Evolutionary conservation across 2,113 vertebrate genomes (phyloP), one percentile per base, ranked within the genome.

Genomic region (Thomomys bottae): DNA sequence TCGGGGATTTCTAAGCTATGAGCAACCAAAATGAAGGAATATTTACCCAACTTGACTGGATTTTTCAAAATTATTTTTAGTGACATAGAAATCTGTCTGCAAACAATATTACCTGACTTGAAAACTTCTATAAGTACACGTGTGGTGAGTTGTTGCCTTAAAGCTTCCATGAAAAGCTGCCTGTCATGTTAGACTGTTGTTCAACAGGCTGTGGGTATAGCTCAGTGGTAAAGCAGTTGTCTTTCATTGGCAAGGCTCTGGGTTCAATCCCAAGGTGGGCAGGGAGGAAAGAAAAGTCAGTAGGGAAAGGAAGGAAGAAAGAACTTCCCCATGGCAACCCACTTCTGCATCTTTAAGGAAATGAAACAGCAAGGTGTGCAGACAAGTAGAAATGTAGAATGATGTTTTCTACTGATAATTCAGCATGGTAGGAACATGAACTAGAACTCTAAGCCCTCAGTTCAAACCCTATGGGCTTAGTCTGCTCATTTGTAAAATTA

Each of bases 81-180:
- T 77, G 38, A 72, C 87, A 92, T 45, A n/a, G 36, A 95, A 92
- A 84, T 72, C 36, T 93, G 38, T 84, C 66, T 81, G 90, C 73
- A 78, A 80, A 83, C 85, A 10, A 81, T 87, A 83, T 79, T 67
- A 90, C 54, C 79, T 87, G 59, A 84, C 57, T 91, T 71, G 26
- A 88, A 92, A 76, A 9, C 17, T 75, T 79, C 84, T 81, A 82
- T 94, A 88, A 95, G 87, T 78, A 88, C 38, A 38, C 30, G 38
- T 17, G 54, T 42, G 15, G 73, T 87, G 84, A 89, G 36, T 30
- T 92, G 75, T 57, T 84, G 42, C 73, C 91, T 93, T 87, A 87
- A 92, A 94, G 70, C 59, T 88, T 45, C 73, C 71, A 42, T 78
- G 82, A 86, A 92, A 93, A 93, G 90, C 61, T 95, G 88, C 75